Evolutionary conservation across 2,888 invertebrate species (phyloP).

Genomic region (Fabriciana adippe): DNA sequence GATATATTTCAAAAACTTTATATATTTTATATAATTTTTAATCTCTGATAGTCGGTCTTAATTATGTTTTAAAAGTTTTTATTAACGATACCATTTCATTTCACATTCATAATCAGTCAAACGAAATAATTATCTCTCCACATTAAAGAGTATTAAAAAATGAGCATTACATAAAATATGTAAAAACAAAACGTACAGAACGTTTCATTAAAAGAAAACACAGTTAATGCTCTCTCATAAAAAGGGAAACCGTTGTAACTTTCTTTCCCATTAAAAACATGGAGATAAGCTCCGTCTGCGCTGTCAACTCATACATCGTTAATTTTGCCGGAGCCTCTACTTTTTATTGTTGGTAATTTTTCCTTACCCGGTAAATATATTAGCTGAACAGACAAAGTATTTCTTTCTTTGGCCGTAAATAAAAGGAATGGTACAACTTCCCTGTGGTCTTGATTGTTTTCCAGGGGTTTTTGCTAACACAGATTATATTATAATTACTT

Average conservation of each 20-base stretch:
- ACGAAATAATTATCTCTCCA: conserved; percentile 32
- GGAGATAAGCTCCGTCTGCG: conserved; percentile 67
- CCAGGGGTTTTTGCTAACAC: background rate
- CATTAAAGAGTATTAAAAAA: conserved; percentile 46
- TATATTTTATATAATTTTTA: too few relatives aligned
- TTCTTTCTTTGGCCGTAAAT: conserved; percentile 52
- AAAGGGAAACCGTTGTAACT: conserved; percentile 55
- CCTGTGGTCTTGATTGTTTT: conserved; percentile 2
- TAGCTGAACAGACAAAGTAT: conserved; percentile 55
- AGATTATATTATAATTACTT: too few relatives aligned
- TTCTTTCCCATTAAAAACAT: conserved; percentile 63
- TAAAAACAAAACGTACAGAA: conserved; percentile 40
- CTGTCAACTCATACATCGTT: conserved; percentile 78
- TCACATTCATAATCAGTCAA: conserved; percentile 22
- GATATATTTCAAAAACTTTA: too few relatives aligned
- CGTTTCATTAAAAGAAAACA: conserved; percentile 55
- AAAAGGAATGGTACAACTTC: conserved; percentile 14
- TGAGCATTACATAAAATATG: conserved; percentile 52
- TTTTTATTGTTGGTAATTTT: conserved; percentile 75
- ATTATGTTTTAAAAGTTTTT: too few relatives aligned
- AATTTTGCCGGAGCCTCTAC: conserved; percentile 69
- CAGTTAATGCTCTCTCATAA: conserved; percentile 55
- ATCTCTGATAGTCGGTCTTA: too few relatives aligned
- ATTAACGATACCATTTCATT: background rate
- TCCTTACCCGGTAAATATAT: conserved; percentile 42